Evolutionary conservation across 2,797 vertebrate genomes (phyloP).

Genomic region (Lacerta agilis): DNA sequence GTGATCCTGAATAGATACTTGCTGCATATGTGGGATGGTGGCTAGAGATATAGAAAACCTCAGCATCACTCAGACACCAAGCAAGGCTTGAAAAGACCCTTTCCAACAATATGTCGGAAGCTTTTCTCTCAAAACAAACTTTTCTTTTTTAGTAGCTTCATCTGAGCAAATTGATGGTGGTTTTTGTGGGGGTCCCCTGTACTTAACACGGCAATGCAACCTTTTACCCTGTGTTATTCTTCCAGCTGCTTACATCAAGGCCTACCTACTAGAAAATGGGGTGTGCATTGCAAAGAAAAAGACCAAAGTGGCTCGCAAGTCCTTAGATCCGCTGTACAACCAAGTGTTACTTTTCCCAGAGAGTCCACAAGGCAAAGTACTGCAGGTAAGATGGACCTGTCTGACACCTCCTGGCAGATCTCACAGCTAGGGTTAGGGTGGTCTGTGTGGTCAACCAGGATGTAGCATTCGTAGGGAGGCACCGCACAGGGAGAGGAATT

Average conservation of each 20-base stretch:
- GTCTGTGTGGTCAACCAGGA: not conserved
- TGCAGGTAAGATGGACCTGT: constrained; percentile 86
- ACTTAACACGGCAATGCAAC: constrained; percentile 7
- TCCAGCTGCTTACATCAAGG: constrained; percentile 96
- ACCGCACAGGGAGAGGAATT: not conserved
- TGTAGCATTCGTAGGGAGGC: not conserved
- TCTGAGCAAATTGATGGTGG: not conserved
- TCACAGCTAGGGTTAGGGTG: not conserved
- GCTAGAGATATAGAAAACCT: not conserved
- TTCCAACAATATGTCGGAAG: not conserved
- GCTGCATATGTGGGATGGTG: not conserved
- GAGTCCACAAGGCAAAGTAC: constrained; percentile 94
- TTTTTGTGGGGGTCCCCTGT: not conserved
- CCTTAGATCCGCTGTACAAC: constrained; percentile 95
- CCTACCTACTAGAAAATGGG: constrained; percentile 95
- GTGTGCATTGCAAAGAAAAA: constrained; percentile 96
- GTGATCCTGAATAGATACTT: not conserved
- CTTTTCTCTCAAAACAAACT: not conserved
- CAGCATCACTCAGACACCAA: not conserved
- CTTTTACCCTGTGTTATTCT: constrained; percentile 43
- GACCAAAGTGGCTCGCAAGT: constrained; percentile 96
- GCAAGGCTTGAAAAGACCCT: not conserved
- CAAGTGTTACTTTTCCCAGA: constrained; percentile 96
- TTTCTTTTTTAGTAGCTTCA: not conserved
- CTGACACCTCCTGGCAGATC: not conserved